Evolutionary conservation across 2,888 invertebrate genomes (phyloP).

Genomic region (Blastobasis lacticolella): DNA sequence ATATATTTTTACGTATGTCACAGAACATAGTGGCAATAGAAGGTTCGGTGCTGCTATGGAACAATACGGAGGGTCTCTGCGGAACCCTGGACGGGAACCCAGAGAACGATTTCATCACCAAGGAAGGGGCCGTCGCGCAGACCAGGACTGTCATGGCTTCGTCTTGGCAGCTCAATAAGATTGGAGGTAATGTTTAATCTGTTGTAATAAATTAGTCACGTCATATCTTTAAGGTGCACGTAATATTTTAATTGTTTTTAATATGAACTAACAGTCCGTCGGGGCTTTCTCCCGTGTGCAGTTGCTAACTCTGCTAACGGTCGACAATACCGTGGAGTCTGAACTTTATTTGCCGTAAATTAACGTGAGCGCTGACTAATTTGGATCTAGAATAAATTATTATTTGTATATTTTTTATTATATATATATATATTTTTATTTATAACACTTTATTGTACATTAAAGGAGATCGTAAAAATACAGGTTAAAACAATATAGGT

Average conservation of each 20-base stretch:
- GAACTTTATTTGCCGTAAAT: too few species aligned
- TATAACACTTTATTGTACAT: too few species aligned
- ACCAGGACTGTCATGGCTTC: conserved; percentile 68
- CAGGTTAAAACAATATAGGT: too few species aligned
- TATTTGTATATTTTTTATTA: too few species aligned
- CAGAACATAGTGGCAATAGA: conserved; percentile 80
- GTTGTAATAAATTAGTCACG: too few species aligned
- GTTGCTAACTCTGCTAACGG: too few species aligned
- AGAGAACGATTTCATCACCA: conserved; percentile 79
- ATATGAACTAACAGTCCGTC: background rate
- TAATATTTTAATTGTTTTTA: background rate
- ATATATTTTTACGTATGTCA: background rate
- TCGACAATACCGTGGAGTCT: too few species aligned
- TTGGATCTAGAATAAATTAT: too few species aligned
- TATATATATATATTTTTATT: too few species aligned
- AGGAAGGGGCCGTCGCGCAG: conserved; percentile 68
- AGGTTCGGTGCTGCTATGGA: conserved; percentile 81
- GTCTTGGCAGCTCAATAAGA: conserved; percentile 75
- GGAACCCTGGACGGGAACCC: conserved; percentile 83
- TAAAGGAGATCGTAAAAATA: too few species aligned
- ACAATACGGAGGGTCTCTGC: conserved; percentile 87
- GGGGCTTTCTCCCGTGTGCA: too few species aligned
- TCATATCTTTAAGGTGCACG: background rate
- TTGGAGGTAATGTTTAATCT: conserved; percentile 49
- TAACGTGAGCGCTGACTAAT: too few species aligned